Conservation (phyloP, 2,113 vertebrate genomes). For the Speoplatyrhinus poulsoni region DNA sequence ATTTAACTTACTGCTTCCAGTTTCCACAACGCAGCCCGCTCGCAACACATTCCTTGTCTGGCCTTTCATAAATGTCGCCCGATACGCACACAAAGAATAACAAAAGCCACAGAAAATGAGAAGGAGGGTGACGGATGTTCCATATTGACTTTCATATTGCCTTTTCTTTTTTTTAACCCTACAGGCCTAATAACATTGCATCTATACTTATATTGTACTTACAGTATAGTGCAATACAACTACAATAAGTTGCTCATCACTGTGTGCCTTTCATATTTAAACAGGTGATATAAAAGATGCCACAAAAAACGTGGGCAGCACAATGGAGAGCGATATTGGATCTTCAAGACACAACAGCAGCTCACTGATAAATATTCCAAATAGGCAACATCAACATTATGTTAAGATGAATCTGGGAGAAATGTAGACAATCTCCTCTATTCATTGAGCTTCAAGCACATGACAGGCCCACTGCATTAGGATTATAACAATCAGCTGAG, state of each 20-base stretch:
- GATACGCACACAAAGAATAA: not conserved
- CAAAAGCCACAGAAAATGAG: not conserved
- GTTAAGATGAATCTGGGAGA: conserved; percentile 60
- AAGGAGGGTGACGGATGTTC: not conserved
- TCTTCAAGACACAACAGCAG: no score
- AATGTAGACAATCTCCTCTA: conserved; percentile 69
- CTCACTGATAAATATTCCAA: conserved; percentile 10
- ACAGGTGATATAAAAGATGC: not conserved
- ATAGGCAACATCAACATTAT: conserved; percentile 33
- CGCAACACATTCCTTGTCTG: not conserved
- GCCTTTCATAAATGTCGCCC: not conserved
- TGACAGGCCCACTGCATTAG: conserved; percentile 68
- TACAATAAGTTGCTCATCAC: not conserved
- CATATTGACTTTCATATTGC: not conserved
- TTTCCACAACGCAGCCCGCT: conserved; percentile 4
- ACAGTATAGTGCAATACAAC: not conserved
- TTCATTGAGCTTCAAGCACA: conserved; percentile 69
- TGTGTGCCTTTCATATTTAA: not conserved
- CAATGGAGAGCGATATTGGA: no score
- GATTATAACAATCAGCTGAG: conserved; percentile 78
- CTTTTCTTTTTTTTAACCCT: not conserved
- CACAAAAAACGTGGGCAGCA: not conserved
- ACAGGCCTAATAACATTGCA: not conserved
- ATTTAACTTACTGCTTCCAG: conserved; percentile 15
- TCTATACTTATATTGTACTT: not conserved